A percentile compares a stretch with the other conserved stretches of the same genome.
phyloP scores from a whole-genome alignment of 1,140 invertebrate species.

The Conus betulinus region DNA sequence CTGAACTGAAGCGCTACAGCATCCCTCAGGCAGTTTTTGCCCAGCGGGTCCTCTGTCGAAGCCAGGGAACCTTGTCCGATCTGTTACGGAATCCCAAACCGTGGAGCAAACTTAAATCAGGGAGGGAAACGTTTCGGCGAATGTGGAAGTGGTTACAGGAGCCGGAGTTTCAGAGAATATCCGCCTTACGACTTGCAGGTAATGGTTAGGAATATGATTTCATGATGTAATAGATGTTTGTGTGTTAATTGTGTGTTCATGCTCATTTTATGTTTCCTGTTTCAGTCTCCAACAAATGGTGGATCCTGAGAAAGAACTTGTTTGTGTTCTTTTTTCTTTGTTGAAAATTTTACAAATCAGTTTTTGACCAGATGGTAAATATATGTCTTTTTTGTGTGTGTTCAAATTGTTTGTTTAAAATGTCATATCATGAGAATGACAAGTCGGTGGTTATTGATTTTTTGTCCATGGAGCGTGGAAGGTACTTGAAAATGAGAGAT shows the following conservation, averaged over 20 bases:
- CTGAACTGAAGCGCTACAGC: conserved; percentile 98
- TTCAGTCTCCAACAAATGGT: background rate
- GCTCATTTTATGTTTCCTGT: too few species aligned
- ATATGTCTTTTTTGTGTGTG: too few species aligned
- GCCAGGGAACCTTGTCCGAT: conserved; percentile 98
- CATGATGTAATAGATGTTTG: too few species aligned
- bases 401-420: too few species aligned
- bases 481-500: too few species aligned
- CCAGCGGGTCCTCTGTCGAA: conserved; percentile 97
- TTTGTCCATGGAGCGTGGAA: too few species aligned
- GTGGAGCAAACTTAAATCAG: conserved; percentile 99
- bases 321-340: too few species aligned
- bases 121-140: conserved; percentile 97
- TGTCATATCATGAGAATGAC: too few species aligned
- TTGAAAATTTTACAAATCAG: too few species aligned
- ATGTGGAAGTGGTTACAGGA: conserved; percentile 99
- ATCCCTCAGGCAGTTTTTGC: conserved; percentile 99
- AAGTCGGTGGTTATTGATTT: too few species aligned
- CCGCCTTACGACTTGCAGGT: conserved; percentile 98
- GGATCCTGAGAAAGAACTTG: too few species aligned
- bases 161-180: conserved; percentile 99
- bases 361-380: too few species aligned
- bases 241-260: background rate
- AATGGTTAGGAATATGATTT: conserved; percentile 70
- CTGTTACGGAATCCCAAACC: conserved; percentile 98